Base-by-base conservation (phyloP, 2,888 invertebrate species). In the Tetheella fluctuosa region DNA sequence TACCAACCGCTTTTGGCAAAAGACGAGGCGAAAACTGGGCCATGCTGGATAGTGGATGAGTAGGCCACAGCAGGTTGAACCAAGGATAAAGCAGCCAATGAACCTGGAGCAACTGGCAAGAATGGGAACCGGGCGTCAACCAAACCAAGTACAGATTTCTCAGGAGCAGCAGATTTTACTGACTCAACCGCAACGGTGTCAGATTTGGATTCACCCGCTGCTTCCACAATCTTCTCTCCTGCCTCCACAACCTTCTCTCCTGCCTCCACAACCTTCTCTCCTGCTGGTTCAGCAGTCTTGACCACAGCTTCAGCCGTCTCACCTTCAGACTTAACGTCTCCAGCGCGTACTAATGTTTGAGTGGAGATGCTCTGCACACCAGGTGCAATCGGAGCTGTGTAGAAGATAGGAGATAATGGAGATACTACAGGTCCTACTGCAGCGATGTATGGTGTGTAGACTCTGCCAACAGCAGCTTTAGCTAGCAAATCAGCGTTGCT, bases 401-500 rank as follows among this genome's bases (percentile, higher is more conserved):
- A 69, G 0, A 68, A 59, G 23, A 64, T 61, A 0, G 20, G 53
- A 13, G 52, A 59, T 17, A 57, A 58, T 23, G 25, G 65, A 23
- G 67, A 56, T 23, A 68, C 25, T 0, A 63, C 63, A n/a, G 67
- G 54, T 13, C 65, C 52, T 8, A 61, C 56, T 42, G 66, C 56
- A 20, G 69, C 62, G 2, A 70, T 54, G 10, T 73, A 70, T 3
- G 77, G 68, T 0, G 69, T 2, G 17, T 34, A 34, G 2, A 55
- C 12, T 10, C 55, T 65, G 0, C 59, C 65, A 0, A 83, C 64
- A 42, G 79, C 74, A 4, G 77, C 70, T 54, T 86, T 86, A 1
- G 86, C 86, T 0, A 84, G 55, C 0, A 64, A 61, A 0, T 74
- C 78, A 8, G 86, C 81, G 6, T 77, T 78, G 67, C 72, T 85